Conservation (phyloP, 2,888 invertebrate genomes). For the Melanargia galathea region DNA sequence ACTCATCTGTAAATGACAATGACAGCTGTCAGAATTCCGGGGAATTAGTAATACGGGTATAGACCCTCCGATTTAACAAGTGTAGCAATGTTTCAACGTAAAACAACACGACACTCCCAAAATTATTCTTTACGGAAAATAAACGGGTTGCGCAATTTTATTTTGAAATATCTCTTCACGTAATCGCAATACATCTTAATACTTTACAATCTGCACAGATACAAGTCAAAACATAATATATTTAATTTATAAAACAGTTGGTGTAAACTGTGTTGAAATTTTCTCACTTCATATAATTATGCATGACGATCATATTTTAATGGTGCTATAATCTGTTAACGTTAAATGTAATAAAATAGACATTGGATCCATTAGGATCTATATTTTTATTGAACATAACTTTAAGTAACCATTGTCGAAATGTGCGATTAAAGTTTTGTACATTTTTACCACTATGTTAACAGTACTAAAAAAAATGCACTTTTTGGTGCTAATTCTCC, state of each 20-base stretch:
- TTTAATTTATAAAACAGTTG: no score
- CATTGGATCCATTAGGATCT: neutral
- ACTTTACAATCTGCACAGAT: neutral
- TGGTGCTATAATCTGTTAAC: conserved; percentile 13
- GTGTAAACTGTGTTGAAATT: conserved; percentile 17
- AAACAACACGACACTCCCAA: neutral
- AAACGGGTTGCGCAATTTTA: neutral
- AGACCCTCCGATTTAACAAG: no score
- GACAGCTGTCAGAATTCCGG: no score
- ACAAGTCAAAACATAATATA: neutral
- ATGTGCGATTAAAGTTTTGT: no score
- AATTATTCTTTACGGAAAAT: neutral
- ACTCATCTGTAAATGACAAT: no score
- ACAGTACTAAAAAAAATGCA: neutral
- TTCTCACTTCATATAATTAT: neutral
- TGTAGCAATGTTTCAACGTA: neutral
- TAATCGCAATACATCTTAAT: neutral
- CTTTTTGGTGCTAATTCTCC: no score
- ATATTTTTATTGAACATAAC: neutral
- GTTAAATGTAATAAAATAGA: neutral
- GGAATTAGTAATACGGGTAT: no score
- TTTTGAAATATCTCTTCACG: neutral
- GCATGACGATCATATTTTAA: neutral
- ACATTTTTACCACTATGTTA: neutral
- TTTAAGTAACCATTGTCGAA: no score